Evolutionary conservation across 2,888 invertebrate species (phyloP).

Genomic region (Drosophila flavopinicola): DNA sequence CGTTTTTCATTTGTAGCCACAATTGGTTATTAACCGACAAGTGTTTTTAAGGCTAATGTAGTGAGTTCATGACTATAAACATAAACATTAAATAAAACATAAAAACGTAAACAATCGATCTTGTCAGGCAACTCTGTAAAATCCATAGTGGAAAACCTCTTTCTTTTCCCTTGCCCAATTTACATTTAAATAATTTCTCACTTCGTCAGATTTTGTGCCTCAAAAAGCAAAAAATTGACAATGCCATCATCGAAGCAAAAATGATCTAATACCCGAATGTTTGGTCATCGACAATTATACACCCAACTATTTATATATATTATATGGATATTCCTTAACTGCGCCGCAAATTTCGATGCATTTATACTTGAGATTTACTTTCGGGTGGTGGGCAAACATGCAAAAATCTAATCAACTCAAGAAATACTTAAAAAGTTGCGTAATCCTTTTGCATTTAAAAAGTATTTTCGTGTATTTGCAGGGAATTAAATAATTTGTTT

Average conservation of each 20-base stretch:
- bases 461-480: slow-evolving; percentile 33
- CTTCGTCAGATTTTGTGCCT: slow-evolving; percentile 15
- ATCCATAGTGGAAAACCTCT: not conserved
- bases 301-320: slow-evolving; percentile 43
- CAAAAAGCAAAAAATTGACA: slow-evolving; percentile 34
- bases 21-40: not conserved
- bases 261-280: slow-evolving; percentile 66
- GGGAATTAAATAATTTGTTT: slow-evolving; percentile 52
- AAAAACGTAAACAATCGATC: not conserved
- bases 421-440: slow-evolving; percentile 41
- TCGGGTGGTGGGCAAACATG: slow-evolving; percentile 50
- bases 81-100: not conserved
- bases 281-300: slow-evolving; percentile 73
- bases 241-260: slow-evolving; percentile 56
- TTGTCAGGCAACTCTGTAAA: not conserved
- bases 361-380: slow-evolving; percentile 66
- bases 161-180: slow-evolving; percentile 5
- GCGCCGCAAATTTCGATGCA: slow-evolving; percentile 69
- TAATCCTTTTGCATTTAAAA: slow-evolving; percentile 52
- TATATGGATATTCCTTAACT: slow-evolving; percentile 53
- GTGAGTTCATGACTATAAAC: too few relatives aligned
- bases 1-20: too few relatives aligned
- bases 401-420: slow-evolving; percentile 64
- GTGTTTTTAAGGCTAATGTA: not conserved
- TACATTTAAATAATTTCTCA: slow-evolving; percentile 27